Percentiles rank a stretch among this genome's conserved stretches.
phyloP scores from a whole-genome alignment of 2,113 vertebrate species.

The Morone saxatilis region DNA sequence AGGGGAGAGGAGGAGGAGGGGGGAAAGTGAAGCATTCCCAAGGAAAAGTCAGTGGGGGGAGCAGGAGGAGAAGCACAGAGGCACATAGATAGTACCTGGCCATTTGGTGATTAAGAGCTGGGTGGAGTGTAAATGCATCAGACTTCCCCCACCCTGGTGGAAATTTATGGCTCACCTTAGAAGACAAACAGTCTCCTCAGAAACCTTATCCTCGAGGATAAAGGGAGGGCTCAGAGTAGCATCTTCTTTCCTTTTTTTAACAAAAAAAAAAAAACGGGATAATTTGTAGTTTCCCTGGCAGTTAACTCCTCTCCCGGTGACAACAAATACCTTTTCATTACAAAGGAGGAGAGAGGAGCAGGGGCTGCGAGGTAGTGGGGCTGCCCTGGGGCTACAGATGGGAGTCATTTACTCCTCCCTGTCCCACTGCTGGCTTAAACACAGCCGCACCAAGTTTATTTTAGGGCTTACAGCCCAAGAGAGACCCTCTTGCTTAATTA shows the following conservation, averaged over 20 bases:
- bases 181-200: conserved; percentile 73
- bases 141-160: conserved; percentile 50
- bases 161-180: conserved; percentile 69
- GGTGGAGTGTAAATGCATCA: conserved; percentile 72
- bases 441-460: conserved; percentile 75
- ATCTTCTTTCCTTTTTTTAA: conserved; percentile 61
- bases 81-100: conserved; percentile 78
- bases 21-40: conserved; percentile 66
- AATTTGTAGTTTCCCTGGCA: conserved; percentile 83
- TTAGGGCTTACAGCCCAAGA: conserved; percentile 69
- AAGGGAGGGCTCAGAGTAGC: conserved; percentile 71
- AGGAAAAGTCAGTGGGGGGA: conserved; percentile 56
- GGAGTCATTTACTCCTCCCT: conserved; percentile 78
- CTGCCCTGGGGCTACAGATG: conserved; percentile 77
- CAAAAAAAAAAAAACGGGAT: conserved; percentile 45
- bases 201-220: conserved; percentile 78
- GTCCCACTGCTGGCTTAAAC: conserved; percentile 66
- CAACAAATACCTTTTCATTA: conserved; percentile 86
- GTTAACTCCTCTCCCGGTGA: conserved; percentile 80
- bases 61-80: conserved; percentile 44
- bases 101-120: conserved; percentile 80
- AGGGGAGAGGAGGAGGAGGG: conserved; percentile 65
- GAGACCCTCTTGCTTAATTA: conserved; percentile 75
- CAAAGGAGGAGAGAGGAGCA: conserved; percentile 75
- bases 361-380: conserved; percentile 62